phyloP scores from a whole-genome alignment of 2,888 invertebrate species.

The Pristionchus entomophagus region DNA sequence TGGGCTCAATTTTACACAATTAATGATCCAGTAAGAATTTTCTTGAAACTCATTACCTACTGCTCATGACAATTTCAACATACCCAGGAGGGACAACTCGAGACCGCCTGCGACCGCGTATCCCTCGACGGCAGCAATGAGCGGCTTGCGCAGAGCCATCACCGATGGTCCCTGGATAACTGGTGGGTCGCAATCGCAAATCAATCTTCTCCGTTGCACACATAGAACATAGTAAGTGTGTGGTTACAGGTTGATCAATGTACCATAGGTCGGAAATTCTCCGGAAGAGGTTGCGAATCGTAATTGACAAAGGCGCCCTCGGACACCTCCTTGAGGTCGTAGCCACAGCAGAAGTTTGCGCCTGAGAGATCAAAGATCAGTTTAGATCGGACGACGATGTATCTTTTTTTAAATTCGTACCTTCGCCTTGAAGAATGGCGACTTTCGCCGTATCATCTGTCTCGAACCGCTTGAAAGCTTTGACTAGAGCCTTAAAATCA shows the following conservation, averaged over 20 bases:
- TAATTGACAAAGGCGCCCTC: constrained; percentile 52
- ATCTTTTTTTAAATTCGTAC: constrained; percentile 26
- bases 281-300: constrained; percentile 51
- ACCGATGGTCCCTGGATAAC: constrained; percentile 79
- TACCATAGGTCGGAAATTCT: constrained; percentile 62
- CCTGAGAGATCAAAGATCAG: constrained; percentile 79
- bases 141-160: constrained; percentile 86
- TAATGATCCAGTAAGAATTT: too few relatives aligned
- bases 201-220: too few relatives aligned
- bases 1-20: too few relatives aligned
- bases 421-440: constrained; percentile 86
- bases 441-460: constrained; percentile 83
- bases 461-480: constrained; percentile 87
- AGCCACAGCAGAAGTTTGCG: constrained; percentile 94
- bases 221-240: neutral
- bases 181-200: too few relatives aligned
- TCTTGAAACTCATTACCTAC: too few relatives aligned
- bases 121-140: constrained; percentile 90
- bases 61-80: too few relatives aligned
- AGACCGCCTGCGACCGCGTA: constrained; percentile 92
- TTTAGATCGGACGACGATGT: too few relatives aligned
- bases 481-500: constrained; percentile 80
- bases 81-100: constrained; percentile 90
- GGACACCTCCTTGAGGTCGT: constrained; percentile 86
- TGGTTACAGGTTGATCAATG: neutral